A percentile compares a stretch with the other conserved stretches of the same genome.
These are phyloP conservation scores for Cyclargus thomasi DNA, from an alignment of 1,140 invertebrate species.

Conservation along the genomic window DNA sequence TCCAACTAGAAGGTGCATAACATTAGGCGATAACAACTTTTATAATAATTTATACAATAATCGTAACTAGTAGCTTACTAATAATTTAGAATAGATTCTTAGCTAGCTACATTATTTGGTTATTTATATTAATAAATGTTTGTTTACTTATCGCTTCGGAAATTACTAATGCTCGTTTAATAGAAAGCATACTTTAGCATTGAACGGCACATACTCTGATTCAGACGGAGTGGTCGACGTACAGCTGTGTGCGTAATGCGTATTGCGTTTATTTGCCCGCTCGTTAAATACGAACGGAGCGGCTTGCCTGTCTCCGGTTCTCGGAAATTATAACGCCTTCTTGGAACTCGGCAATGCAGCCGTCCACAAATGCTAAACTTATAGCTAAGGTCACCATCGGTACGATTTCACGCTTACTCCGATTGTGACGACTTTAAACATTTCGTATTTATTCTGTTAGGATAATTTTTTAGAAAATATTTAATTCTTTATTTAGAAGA, in stretches of 20 bases:
- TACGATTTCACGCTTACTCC: constrained; percentile 1
- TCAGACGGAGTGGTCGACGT: constrained; percentile 30
- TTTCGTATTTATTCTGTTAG: not conserved
- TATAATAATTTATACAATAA: too few relatives aligned
- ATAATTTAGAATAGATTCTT: too few relatives aligned
- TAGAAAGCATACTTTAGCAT: constrained; percentile 37
- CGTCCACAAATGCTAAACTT: constrained; percentile 51
- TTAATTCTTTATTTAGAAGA: too few relatives aligned
- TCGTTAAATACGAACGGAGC: constrained; percentile 58
- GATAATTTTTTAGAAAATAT: not conserved
- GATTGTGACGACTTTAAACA: not conserved
- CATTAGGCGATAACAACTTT: not conserved
- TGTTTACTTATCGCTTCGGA: not conserved
- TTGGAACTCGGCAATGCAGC: constrained; percentile 65
- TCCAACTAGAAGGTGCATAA: constrained; percentile 30
- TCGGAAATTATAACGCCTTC: constrained; percentile 74
- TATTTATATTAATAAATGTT: not conserved
- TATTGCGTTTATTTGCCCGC: constrained; percentile 66
- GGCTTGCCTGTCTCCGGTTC: constrained; percentile 68
- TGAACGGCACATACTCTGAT: constrained; percentile 33
- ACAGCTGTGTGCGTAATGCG: constrained; percentile 56
- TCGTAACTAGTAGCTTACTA: too few relatives aligned
- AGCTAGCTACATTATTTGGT: too few relatives aligned
- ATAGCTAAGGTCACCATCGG: not conserved
- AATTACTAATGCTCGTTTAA: constrained; percentile 21